Evolutionary conservation across 2,797 vertebrate genomes (phyloP).

Genomic region (Hipposideros larvatus): DNA sequence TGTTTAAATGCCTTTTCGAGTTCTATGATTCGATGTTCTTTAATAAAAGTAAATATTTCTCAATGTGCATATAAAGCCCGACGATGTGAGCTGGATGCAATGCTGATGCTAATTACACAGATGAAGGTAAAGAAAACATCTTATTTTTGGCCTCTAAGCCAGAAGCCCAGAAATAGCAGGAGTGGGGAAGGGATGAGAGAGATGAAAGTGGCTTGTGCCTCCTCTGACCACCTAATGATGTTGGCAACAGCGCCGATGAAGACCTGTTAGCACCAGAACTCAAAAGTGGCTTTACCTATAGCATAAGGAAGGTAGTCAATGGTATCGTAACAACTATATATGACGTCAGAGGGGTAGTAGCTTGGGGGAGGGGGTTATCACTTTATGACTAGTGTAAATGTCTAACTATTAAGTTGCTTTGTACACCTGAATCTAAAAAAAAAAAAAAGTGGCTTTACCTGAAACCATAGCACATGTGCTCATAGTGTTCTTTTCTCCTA

Average conservation of each 20-base stretch:
- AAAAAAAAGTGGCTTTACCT: background rate
- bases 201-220: background rate
- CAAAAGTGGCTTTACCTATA: background rate
- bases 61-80: background rate
- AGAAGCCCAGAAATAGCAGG: background rate
- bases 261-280: constrained; percentile 10
- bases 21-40: background rate
- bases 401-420: no score
- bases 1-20: background rate
- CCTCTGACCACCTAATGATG: background rate
- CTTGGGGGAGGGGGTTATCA: no score
- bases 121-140: background rate
- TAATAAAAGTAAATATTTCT: constrained; percentile 15
- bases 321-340: no score
- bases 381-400: no score
- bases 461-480: background rate
- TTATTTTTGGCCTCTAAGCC: no score
- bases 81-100: background rate
- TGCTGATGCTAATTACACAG: background rate
- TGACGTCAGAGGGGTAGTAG: no score
- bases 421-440: no score
- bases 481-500: background rate
- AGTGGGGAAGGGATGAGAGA: background rate
- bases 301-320: no score
- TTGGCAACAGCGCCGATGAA: constrained; percentile 32